Evolutionary conservation across 2,797 vertebrate species (phyloP).

Genomic region (Tamandua tetradactyla): DNA sequence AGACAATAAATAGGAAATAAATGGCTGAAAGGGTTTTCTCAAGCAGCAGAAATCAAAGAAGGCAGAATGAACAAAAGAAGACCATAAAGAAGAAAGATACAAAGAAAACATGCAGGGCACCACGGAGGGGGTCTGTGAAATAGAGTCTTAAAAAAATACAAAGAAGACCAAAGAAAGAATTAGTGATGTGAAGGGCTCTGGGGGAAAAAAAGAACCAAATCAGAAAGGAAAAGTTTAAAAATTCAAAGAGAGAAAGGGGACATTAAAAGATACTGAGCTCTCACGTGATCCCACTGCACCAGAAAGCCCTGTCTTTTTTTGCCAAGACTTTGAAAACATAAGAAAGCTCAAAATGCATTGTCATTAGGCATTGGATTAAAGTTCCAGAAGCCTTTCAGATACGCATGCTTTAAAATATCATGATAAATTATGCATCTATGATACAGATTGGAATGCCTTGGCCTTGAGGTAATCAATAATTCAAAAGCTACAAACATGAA

Average conservation of each 20-base stretch:
- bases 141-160: slow-evolving; percentile 70
- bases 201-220: background rate
- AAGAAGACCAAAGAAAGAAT: slow-evolving; percentile 65
- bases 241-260: slow-evolving; percentile 66
- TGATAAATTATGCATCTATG: slow-evolving; percentile 70
- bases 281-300: slow-evolving; percentile 42
- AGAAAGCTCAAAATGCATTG: slow-evolving; percentile 53
- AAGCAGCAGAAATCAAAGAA: slow-evolving; percentile 74
- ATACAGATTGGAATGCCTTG: slow-evolving; percentile 51
- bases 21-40: slow-evolving; percentile 73
- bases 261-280: slow-evolving; percentile 58
- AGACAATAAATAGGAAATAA: slow-evolving; percentile 74
- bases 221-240: slow-evolving; percentile 66
- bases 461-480: slow-evolving; percentile 62
- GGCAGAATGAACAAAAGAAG: slow-evolving; percentile 71
- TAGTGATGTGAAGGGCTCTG: slow-evolving; percentile 44
- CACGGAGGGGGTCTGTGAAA: slow-evolving; percentile 64
- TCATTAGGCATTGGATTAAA: slow-evolving; percentile 61
- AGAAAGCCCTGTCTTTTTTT: slow-evolving; percentile 67
- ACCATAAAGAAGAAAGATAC: slow-evolving; percentile 58
- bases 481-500: slow-evolving; percentile 60
- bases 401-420: slow-evolving; percentile 56
- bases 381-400: slow-evolving; percentile 57
- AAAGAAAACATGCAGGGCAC: slow-evolving; percentile 65
- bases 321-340: slow-evolving; percentile 71